These are phyloP conservation scores for Brachypterus glaber DNA, from an alignment of 2,888 invertebrate species.

Conservation along the genomic window DNA sequence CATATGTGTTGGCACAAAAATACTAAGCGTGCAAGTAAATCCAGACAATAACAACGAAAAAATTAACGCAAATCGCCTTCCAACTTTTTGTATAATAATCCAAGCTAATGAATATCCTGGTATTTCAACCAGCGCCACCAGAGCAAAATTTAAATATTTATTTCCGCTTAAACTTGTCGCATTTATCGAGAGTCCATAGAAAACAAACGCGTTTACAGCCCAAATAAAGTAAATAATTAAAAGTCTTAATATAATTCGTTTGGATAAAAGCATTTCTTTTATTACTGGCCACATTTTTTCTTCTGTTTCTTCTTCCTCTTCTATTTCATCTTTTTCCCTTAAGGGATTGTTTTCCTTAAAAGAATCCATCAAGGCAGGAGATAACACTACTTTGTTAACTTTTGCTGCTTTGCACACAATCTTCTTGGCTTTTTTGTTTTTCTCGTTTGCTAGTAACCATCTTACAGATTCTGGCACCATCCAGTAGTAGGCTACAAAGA, in stretches of 20 bases:
- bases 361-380: slow-evolving; percentile 38
- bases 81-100: slow-evolving; percentile 44
- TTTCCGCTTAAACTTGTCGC: slow-evolving; percentile 56
- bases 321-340: slow-evolving; percentile 12
- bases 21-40: slow-evolving; percentile 46
- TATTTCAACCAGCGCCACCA: slow-evolving; percentile 52
- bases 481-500: slow-evolving; percentile 54
- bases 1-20: slow-evolving; percentile 42
- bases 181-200: slow-evolving; percentile 58
- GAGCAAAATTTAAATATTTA: slow-evolving; percentile 57
- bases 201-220: slow-evolving; percentile 58
- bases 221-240: slow-evolving; percentile 43
- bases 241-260: slow-evolving; percentile 41
- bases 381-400: slow-evolving; percentile 44
- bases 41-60: slow-evolving; percentile 43
- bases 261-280: slow-evolving; percentile 41
- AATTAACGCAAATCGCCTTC: slow-evolving; percentile 45
- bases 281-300: slow-evolving; percentile 38
- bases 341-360: slow-evolving; percentile 33
- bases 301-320: slow-evolving; percentile 16
- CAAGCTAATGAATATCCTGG: slow-evolving; percentile 49
- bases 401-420: slow-evolving; percentile 50
- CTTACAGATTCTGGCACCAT: slow-evolving; percentile 56
- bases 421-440: slow-evolving; percentile 44
- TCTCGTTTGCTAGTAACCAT: slow-evolving; percentile 52